Base-by-base conservation (phyloP, 2,888 invertebrate genomes). In the Adelognathus sp. region DNA sequence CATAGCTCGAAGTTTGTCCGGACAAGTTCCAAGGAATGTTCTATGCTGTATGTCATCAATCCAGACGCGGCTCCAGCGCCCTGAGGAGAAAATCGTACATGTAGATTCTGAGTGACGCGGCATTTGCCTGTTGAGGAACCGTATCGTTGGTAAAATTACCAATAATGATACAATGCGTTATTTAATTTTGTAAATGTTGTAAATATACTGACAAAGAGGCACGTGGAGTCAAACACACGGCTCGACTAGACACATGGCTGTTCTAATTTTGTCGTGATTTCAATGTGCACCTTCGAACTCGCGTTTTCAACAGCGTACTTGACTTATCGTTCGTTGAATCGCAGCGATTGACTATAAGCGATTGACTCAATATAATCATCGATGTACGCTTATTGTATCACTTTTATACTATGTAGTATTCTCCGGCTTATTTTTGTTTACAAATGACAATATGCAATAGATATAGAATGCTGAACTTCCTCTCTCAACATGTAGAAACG, bases 111-210 rank as follows among this genome's bases (percentile, higher is more conserved):
- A 9, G n/a, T n/a, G n/a, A 36, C n/a, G 36, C 36, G 7, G 36
- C n/a, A 9, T 36, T 36, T 36, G n/a, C n/a, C n/a, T 9, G n/a
- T n/a, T n/a, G 2, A 9, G 11, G 36, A 36, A 46, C n/a, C 21
- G 46, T 18, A 46, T 24, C n/a, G 24, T 46, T 11, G 46, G 46
- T 21, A 24, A n/a, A 27, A 67, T 14, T 21, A 11, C 18, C 41
- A 54, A 41, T 64, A 44, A 27, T 44, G 3, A 11, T 33, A 64
- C 24, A 11, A 24, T 11, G 24, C 21, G 46, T 46, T 46, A 46
- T 3, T 46, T 21, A 21, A 72, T 27, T 36, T 63, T 73, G 73
- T 73, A 73, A 27, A 73, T 73, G 56, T 73, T 73, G 73, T 73
- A 73, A 73, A 73, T 73, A 72, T 27, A 61, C 24, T 14, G 31